Conservation (phyloP, 2,888 invertebrate species). For the Caenorhabditis sp. region DNA sequence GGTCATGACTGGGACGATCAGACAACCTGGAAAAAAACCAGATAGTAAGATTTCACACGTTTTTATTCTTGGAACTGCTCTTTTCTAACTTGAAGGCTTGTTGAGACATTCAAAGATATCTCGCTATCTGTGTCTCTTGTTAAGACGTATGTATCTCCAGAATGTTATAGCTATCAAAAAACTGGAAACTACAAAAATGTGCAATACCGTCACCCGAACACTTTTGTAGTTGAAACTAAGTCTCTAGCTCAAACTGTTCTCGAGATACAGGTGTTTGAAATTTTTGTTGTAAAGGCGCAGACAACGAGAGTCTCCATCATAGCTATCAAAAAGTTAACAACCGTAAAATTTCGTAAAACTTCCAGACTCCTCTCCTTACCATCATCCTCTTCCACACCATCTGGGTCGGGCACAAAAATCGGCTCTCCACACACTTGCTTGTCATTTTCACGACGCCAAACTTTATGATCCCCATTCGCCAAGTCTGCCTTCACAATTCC, state of each 20-base stretch:
- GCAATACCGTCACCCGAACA: not conserved
- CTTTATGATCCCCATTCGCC: slow-evolving; percentile 78
- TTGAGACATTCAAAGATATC: too few relatives aligned
- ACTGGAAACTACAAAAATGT: not conserved
- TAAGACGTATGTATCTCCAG: not conserved
- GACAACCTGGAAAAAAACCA: slow-evolving; percentile 36
- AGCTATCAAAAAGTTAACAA: slow-evolving; percentile 4
- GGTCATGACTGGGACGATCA: slow-evolving; percentile 76
- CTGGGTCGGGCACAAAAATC: slow-evolving; percentile 85
- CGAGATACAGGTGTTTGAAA: not conserved
- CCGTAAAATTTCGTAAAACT: too few relatives aligned
- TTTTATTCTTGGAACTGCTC: not conserved
- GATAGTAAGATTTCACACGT: not conserved
- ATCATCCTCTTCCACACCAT: slow-evolving; percentile 85
- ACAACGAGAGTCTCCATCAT: too few relatives aligned
- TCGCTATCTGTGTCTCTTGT: too few relatives aligned
- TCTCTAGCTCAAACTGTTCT: not conserved
- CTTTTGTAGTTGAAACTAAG: not conserved
- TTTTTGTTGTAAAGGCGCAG: not conserved
- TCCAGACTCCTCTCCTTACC: too few relatives aligned
- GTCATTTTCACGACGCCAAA: slow-evolving; percentile 83
- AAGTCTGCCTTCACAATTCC: slow-evolving; percentile 84
- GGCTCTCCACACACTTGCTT: slow-evolving; percentile 84
- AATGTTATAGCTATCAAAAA: not conserved
- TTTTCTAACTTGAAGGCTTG: not conserved